Percentiles rank a stretch among this genome's conserved stretches.
Evolutionary conservation across 2,797 vertebrate genomes (phyloP).

Genomic region (Cetoscarus ocellatus): DNA sequence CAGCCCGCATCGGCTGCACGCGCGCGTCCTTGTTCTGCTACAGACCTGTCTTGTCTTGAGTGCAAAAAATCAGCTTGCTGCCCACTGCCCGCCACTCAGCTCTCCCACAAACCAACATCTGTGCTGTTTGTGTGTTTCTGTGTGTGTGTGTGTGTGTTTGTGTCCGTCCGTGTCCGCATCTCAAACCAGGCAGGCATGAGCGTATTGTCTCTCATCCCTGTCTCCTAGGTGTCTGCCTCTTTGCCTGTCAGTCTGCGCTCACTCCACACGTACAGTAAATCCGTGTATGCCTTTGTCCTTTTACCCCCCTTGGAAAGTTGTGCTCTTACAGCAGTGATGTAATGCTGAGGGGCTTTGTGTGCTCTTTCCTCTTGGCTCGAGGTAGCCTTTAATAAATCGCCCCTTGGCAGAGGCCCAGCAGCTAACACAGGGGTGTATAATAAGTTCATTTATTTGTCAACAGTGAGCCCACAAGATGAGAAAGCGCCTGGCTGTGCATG

Average conservation of each 20-base stretch:
- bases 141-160: constrained; percentile 38
- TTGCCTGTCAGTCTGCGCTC: constrained; percentile 57
- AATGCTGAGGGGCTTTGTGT: constrained; percentile 73
- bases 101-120: constrained; percentile 69
- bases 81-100: constrained; percentile 74
- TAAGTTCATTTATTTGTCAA: constrained; percentile 89
- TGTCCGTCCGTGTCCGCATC: constrained; percentile 33
- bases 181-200: constrained; percentile 35
- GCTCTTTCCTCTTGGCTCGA: constrained; percentile 78
- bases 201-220: constrained; percentile 49
- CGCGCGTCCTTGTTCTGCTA: constrained; percentile 76
- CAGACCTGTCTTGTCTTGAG: constrained; percentile 83
- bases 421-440: constrained; percentile 83
- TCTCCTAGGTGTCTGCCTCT: constrained; percentile 53
- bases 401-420: constrained; percentile 75
- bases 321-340: constrained; percentile 79
- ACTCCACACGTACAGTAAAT: constrained; percentile 74
- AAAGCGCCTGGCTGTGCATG: constrained; percentile 82
- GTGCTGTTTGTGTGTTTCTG: constrained; percentile 44
- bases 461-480: constrained; percentile 82
- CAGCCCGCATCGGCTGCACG: constrained; percentile 76
- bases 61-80: constrained; percentile 80
- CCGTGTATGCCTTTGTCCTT: constrained; percentile 69
- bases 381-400: constrained; percentile 78
- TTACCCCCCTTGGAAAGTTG: constrained; percentile 65